Evolutionary conservation across 2,113 vertebrate genomes (phyloP), one percentile per base, ranked within the genome.

Genomic region (Erythrolamprus reginae): DNA sequence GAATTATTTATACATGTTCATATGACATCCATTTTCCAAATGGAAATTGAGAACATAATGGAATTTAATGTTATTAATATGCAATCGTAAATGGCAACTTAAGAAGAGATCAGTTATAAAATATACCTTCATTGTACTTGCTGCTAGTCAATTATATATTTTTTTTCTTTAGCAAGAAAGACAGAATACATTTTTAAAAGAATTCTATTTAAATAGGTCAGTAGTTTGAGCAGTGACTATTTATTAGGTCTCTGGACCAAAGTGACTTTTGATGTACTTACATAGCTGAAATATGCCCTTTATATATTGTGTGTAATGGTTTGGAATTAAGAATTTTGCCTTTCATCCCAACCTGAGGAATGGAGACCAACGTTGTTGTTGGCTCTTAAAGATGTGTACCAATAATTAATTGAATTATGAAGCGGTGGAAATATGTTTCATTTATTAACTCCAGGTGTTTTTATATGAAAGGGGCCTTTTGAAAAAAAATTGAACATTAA

Each of bases 1-100:
- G 91, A 94, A 96, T 97, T 94, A 97, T 97, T 97, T 92, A 96
- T 94, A 93, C 0, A 0, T 70, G 82, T 91, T 93, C 93, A 95
- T 94, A 92, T 48, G 90, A 88, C 91, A 93, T 94, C 61, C 89
- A 94, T 95, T 96, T 94, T 95, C 94, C 0, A 3, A 45, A 23
- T 91, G 86, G 89, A 94, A 96, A 93, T 94, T 1, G 87, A 95
- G 90, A 92, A 89, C 90, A 15, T 92, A 92, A 93, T 89, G 93
- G 91, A 93, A 94, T 83, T 96, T 93, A 94, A 92, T 95, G 88
- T 91, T 94, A 87, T 61, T 95, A 94, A 88, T 92, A 84, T 0
- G 53, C 93, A 89, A 5, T 90, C 92, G 92, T 86, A 94, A 91
- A 94, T 88, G 83, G 50, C 89, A 89, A 86, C 88, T 90, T 92